Evolutionary conservation across 92 coral and sea anemone species (phyloP), one percentile per base, ranked within the genome.

Genomic region (Phenganax subtilis): DNA sequence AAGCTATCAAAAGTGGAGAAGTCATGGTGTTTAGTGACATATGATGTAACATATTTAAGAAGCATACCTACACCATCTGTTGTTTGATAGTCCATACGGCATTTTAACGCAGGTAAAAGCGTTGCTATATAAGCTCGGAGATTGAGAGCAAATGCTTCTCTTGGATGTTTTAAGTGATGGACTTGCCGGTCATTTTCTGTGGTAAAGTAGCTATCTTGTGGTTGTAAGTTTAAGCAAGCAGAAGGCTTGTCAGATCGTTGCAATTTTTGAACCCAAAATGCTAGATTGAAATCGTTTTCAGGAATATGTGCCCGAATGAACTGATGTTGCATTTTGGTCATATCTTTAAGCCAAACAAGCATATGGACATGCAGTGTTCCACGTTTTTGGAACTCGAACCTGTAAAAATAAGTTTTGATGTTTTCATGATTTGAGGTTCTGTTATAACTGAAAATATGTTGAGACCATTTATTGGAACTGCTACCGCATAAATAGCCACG

Each of bases 401-500:
- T n/a, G 44, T 79, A 79, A 37, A 79, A 79, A 31, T 14, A 79
- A 3, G 83, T 79, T 30, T 79, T 79, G 1, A 79, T 54, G 57
- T 87, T 87, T 14, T 16, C 12, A 6, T 30, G 16, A 0, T 9
- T 73, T 0, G 70, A 25, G 0, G 1, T 9, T 44, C 28, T 17
- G 29, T 51, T 10, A 27, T 84, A 84, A 8, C 67, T 75, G n/a
- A 87, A 84, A 0, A 87, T 10, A 12, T 87, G 84, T 1, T 87
- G 77, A 14, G 78, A 20, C 85, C 88, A 85, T 8, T 67, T 37
- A 11, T 80, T 47, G 6, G 37, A 3, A 27, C 72, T 85, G 6
- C 59, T 71, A 47, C 88, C 88, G 59, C 80, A 70, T 1, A 80
- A 56, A 44, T 81, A 85, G 1, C 88, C 85, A 12, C 88, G 80